phyloP scores from a whole-genome alignment of 2,888 invertebrate genomes.

The Caenorhabditis doughertyi region DNA sequence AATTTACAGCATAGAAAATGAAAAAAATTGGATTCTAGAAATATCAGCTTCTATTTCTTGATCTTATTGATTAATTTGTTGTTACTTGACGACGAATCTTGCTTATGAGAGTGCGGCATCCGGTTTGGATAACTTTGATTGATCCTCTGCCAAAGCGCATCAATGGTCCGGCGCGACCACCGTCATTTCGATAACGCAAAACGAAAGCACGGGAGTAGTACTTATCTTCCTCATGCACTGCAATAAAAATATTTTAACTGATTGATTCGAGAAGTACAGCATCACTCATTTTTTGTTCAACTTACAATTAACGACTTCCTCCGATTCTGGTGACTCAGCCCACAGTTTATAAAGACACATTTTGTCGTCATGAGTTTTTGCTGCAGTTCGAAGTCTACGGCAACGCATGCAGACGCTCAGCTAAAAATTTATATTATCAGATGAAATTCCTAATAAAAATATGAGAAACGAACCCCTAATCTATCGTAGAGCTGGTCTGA shows the following conservation, averaged over 20 bases:
- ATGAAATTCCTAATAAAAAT: background rate
- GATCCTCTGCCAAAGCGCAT: slow-evolving; percentile 16
- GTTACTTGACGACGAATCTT: background rate
- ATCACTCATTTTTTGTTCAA: too few relatives aligned
- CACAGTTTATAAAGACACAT: slow-evolving; percentile 32
- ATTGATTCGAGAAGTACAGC: background rate
- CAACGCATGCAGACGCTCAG: slow-evolving; percentile 19
- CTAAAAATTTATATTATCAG: background rate
- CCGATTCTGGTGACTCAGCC: background rate
- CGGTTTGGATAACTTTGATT: background rate
- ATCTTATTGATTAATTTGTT: background rate
- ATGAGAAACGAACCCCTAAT: background rate
- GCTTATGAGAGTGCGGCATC: background rate
- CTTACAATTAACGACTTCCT: slow-evolving; percentile 17
- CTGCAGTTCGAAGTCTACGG: background rate
- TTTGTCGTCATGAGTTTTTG: slow-evolving; percentile 2
- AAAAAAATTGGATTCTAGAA: background rate
- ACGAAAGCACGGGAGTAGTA: slow-evolving; percentile 2
- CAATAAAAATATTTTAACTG: background rate
- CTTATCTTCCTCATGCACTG: slow-evolving; percentile 12
- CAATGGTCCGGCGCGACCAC: slow-evolving; percentile 8
- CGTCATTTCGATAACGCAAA: slow-evolving; percentile 20
- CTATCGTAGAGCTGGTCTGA: slow-evolving; percentile 4
- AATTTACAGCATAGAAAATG: background rate
- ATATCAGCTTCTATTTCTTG: background rate